Base-by-base conservation (phyloP, 2,888 invertebrate species). In the Empis stercorea region DNA sequence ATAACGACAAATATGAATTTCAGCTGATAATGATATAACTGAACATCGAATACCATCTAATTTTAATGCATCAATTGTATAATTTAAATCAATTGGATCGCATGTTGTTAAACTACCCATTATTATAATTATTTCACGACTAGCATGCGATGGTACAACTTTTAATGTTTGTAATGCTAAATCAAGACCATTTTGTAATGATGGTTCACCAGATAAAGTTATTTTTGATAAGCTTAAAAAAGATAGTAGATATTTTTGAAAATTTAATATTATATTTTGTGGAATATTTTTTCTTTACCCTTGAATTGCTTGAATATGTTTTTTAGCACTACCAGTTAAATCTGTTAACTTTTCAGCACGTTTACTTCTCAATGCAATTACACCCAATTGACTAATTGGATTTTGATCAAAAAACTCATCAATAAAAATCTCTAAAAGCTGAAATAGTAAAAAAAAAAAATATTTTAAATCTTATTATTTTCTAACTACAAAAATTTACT, bases 361-460 rank as follows among this genome's bases (percentile, higher is more conserved):
- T 68, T 97, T 97, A 63, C 94, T 94, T 60, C 86, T 84, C 61
- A 94, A 85, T 10, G 82, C 74, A 53, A 99, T 85, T 34, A 99
- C 73, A 20, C 97, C 97, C 54, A 99, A 72, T 69, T 99, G 99
- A 63, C 96, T 95, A 46, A 99, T 87, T 10, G 99, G 99, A 71
- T 99, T 99, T 68, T 96, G 94, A 69, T 97, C 96, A 68, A 97
- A 96, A 65, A 89, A 99, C 65, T 96, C 95, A 57, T 94, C 89
- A 49, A 99, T 81, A 67, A 97, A 99, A 53, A 82, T 80, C 70
- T 94, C 89, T 51, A 99, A 65, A 13, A 95, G 72, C 89, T 93
- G 65, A 54, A 78, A n/a, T n/a, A n/a, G n/a, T n/a, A n/a, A n/a
- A n/a, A n/a, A n/a, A n/a, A n/a, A n/a, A n/a, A n/a, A n/a, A n/a